These are phyloP conservation scores for Chrysotoxum bicinctum DNA, from an alignment of 2,888 invertebrate genomes.

Conservation along the genomic window DNA sequence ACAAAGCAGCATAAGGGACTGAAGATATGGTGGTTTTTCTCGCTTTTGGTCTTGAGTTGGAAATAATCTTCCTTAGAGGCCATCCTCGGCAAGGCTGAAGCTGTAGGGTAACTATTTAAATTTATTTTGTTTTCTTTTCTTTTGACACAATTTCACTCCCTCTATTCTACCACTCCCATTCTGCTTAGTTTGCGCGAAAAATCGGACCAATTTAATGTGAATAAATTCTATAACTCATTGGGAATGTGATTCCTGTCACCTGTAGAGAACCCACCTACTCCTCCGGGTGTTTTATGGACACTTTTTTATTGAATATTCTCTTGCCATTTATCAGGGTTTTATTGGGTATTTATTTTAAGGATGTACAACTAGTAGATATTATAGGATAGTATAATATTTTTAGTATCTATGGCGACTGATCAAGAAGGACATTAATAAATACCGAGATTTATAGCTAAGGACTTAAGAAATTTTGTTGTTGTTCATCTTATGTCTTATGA, in stretches of 20 bases:
- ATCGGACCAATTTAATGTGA: slow-evolving; percentile 41
- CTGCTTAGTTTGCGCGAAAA: slow-evolving; percentile 16
- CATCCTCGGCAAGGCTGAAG: neutral
- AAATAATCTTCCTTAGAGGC: slow-evolving; percentile 28
- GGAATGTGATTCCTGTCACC: slow-evolving; percentile 30
- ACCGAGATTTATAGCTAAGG: neutral
- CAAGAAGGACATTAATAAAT: slow-evolving; percentile 5
- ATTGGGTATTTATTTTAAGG: slow-evolving; percentile 32
- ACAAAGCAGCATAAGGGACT: slow-evolving; percentile 44
- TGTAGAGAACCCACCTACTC: slow-evolving; percentile 3
- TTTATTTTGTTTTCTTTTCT: neutral
- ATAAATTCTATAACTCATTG: slow-evolving; percentile 28
- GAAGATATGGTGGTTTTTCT: neutral
- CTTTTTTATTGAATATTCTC: slow-evolving; percentile 22
- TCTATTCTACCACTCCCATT: neutral
- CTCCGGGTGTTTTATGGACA: slow-evolving; percentile 3
- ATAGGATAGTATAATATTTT: neutral
- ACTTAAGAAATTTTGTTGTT: too few species aligned
- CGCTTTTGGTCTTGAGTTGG: slow-evolving; percentile 15
- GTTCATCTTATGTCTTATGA: neutral
- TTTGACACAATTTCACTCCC: neutral
- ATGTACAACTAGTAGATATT: neutral
- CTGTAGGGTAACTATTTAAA: neutral
- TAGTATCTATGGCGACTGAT: neutral
- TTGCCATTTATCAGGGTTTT: slow-evolving; percentile 14